These are phyloP conservation scores for Eupithecia centaureata DNA, from an alignment of 2,888 invertebrate species.

Conservation along the genomic window DNA sequence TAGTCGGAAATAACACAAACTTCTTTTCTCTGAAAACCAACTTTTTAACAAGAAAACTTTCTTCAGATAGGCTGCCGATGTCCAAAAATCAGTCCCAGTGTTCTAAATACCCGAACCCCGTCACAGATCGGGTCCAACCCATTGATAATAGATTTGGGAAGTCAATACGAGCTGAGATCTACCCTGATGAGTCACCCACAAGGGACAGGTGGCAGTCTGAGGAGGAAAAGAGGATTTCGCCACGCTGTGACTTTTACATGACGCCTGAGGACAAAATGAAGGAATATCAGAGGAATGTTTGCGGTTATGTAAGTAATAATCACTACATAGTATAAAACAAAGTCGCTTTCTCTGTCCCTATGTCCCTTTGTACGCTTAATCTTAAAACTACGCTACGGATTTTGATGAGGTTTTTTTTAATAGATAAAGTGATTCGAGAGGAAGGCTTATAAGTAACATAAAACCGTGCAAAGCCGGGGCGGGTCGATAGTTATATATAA, in stretches of 20 bases:
- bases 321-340: too few relatives aligned
- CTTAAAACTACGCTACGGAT: too few relatives aligned
- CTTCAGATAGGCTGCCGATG: neutral
- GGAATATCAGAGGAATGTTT: neutral
- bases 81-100: slow-evolving; percentile 4
- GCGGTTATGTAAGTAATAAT: neutral
- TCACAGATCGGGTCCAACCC: neutral
- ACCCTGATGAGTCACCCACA: slow-evolving; percentile 39
- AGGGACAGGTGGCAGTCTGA: slow-evolving; percentile 43
- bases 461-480: too few relatives aligned
- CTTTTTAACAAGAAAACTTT: neutral
- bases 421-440: too few relatives aligned
- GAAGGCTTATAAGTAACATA: too few relatives aligned
- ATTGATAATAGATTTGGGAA: neutral
- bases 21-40: too few relatives aligned
- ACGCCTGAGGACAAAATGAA: neutral
- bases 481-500: too few relatives aligned
- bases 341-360: too few relatives aligned
- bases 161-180: neutral
- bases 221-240: neutral
- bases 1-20: too few relatives aligned
- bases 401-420: too few relatives aligned
- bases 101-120: slow-evolving; percentile 5
- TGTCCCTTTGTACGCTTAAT: too few relatives aligned
- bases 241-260: neutral